Evolutionary conservation across 2,797 vertebrate genomes (phyloP).

Genomic region (Perodicticus potto): DNA sequence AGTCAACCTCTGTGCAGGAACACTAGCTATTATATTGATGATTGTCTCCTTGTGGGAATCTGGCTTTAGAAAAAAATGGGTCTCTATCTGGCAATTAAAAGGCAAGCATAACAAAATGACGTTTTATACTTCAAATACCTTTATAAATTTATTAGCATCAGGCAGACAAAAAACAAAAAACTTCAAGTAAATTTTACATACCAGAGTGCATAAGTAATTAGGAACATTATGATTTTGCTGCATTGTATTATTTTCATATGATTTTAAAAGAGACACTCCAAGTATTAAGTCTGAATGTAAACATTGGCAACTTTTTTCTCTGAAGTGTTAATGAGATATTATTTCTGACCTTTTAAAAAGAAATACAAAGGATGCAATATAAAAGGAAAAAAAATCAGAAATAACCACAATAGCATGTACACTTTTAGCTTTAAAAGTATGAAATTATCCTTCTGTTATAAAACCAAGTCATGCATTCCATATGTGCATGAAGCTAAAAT

Average conservation of each 20-base stretch:
- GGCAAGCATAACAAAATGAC: background rate
- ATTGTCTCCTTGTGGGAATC: background rate
- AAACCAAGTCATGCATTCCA: slow-evolving; percentile 66
- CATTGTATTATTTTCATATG: slow-evolving; percentile 8
- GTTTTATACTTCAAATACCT: background rate
- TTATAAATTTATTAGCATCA: background rate
- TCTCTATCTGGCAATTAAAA: background rate
- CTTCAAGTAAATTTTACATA: background rate
- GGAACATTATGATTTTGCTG: background rate
- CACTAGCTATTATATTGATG: background rate
- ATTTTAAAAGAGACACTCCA: background rate
- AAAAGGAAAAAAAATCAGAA: slow-evolving; percentile 21
- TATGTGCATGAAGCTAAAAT: slow-evolving; percentile 68
- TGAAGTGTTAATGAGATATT: slow-evolving; percentile 49
- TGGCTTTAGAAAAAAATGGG: background rate
- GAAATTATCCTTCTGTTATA: slow-evolving; percentile 59
- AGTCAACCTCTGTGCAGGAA: slow-evolving; percentile 20
- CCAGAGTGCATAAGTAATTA: background rate
- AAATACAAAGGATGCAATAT: slow-evolving; percentile 35
- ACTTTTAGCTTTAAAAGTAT: slow-evolving; percentile 58
- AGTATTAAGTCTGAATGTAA: slow-evolving; percentile 42
- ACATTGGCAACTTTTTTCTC: slow-evolving; percentile 8
- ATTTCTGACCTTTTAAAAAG: slow-evolving; percentile 53
- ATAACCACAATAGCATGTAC: background rate
- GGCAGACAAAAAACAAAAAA: slow-evolving; percentile 38